These are phyloP conservation scores for Polyommatus icarus DNA, from an alignment of 2,888 invertebrate genomes.

Conservation along the genomic window DNA sequence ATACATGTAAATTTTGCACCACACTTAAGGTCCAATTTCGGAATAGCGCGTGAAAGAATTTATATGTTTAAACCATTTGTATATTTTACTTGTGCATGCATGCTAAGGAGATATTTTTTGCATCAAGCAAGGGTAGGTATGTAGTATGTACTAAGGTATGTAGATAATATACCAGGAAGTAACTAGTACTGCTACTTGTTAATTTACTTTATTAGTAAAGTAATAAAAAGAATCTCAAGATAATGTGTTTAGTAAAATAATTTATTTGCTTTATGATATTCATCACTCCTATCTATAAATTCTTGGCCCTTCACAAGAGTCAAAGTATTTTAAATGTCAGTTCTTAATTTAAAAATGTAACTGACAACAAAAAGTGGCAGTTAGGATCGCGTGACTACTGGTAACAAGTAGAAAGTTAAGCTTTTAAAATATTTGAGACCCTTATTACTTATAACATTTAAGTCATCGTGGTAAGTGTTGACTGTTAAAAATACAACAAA, in stretches of 20 bases:
- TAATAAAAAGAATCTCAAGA: no score
- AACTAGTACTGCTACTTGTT: no score
- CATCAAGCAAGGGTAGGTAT: not conserved
- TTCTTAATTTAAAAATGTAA: not conserved
- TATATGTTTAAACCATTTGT: slow-evolving; percentile 12
- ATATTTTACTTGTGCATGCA: not conserved
- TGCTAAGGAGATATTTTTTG: not conserved
- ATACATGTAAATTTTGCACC: slow-evolving; percentile 55
- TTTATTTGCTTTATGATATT: no score
- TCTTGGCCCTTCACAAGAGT: not conserved
- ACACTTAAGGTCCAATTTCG: slow-evolving; percentile 19
- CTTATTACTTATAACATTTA: slow-evolving; percentile 52
- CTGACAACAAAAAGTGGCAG: not conserved
- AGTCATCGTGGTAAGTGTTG: no score
- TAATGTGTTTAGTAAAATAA: no score
- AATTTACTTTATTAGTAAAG: no score
- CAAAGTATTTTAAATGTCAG: not conserved
- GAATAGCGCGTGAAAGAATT: slow-evolving; percentile 27
- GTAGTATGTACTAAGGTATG: no score
- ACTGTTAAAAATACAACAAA: not conserved
- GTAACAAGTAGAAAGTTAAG: slow-evolving; percentile 64
- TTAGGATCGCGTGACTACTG: slow-evolving; percentile 60
- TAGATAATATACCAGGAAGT: no score
- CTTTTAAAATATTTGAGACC: slow-evolving; percentile 62
- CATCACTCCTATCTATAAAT: not conserved